Base-by-base conservation (phyloP, 2,888 invertebrate species). In the Cotesia congregata region DNA sequence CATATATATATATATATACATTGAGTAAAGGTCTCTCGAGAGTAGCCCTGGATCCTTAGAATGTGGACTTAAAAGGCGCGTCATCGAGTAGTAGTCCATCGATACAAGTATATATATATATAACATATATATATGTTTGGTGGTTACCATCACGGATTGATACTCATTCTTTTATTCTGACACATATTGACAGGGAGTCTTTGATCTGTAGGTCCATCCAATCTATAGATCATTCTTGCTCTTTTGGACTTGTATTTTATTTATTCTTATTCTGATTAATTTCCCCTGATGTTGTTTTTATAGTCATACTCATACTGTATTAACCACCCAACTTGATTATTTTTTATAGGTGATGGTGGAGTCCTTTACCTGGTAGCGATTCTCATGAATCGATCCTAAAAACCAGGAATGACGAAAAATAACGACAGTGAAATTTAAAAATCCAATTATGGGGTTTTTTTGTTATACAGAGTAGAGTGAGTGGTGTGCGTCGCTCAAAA, bases 11-110 rank as follows among this genome's bases (percentile, higher is more conserved):
- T 71, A 60, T 59, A 40, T 40, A 50, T 68, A 40, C 50, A 17
- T 41, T 17, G 38, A n/a, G 5, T 39, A 68, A 50, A 12, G 50
- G 50, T 50, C 50, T 50, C 50, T 50, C 1, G 39, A 60, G 67
- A 67, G 73, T 50, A 40, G 67, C 59, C n/a, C 67, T 9, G 40
- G 9, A 67, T 74, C 73, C 59, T 50, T 30, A 15, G 59, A 60
- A 40, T 30, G 67, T 76, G 72, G 72, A 72, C 76, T 76, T 76
- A 76, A 76, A 76, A 76, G 76, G 76, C 72, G 67, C 59, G 74
- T 60, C 59, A 67, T 50, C 50, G 50, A 50, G 50, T 50, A 50
- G 50, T 50, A 50, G 50, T 50, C 50, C 50, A 50, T 39, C 40
- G 68, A 12, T 50, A 30, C 30, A 30, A 3, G 30, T 30, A 30